Conservation (phyloP, 2,888 invertebrate genomes). For the Microchrysa polita region DNA sequence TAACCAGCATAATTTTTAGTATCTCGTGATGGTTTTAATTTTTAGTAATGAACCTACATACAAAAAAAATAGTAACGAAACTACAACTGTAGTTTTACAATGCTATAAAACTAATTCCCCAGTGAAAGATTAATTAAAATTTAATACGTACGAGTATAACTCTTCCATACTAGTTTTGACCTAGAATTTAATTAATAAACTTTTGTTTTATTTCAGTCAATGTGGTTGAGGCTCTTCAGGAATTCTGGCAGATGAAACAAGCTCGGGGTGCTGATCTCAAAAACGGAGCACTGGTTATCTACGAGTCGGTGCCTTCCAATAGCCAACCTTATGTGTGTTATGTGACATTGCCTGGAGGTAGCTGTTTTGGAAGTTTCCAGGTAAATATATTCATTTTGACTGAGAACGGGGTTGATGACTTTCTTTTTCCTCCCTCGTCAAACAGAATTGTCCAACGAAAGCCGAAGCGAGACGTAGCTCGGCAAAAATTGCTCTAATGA, state of each 20-base stretch:
- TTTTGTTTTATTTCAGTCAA: slow-evolving; percentile 73
- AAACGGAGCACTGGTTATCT: slow-evolving; percentile 91
- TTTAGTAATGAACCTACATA: too few species aligned
- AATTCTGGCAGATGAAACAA: slow-evolving; percentile 98
- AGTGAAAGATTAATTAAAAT: too few species aligned
- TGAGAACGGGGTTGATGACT: too few species aligned
- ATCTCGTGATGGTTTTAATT: too few species aligned
- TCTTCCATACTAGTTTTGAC: too few species aligned
- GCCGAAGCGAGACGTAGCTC: slow-evolving; percentile 94
- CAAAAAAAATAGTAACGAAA: too few species aligned
- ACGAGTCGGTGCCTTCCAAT: slow-evolving; percentile 92
- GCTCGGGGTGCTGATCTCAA: slow-evolving; percentile 85
- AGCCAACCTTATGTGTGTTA: slow-evolving; percentile 94
- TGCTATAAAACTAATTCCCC: too few species aligned
- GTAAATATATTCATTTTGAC: slow-evolving; percentile 64
- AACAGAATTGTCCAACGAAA: slow-evolving; percentile 91
- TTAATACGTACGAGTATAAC: too few species aligned
- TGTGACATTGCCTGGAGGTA: slow-evolving; percentile 93
- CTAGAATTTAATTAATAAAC: too few species aligned
- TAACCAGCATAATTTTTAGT: too few species aligned
- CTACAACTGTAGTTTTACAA: background rate
- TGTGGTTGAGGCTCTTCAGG: slow-evolving; percentile 94
- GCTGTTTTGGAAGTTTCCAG: slow-evolving; percentile 96
- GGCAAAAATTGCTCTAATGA: slow-evolving; percentile 96
- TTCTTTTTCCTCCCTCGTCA: slow-evolving; percentile 25